These are phyloP conservation scores for Neodon shergylaensis DNA, from an alignment of 2,113 vertebrate species.

Conservation along the genomic window DNA sequence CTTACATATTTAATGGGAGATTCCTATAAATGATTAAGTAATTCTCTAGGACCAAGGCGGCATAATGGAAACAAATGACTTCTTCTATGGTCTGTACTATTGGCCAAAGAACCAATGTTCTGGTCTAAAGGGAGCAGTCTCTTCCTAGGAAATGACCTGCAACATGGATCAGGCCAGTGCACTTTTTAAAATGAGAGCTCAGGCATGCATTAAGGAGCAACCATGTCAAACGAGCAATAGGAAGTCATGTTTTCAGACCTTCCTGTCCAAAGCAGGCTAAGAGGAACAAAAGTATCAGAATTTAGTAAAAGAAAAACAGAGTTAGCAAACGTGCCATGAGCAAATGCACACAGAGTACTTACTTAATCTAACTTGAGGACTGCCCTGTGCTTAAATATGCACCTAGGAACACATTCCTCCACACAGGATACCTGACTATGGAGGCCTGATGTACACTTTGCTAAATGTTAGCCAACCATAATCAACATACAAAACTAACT, in stretches of 20 bases:
- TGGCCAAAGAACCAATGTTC: neutral
- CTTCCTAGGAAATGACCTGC: neutral
- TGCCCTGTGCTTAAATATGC: neutral
- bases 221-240: constrained; percentile 16
- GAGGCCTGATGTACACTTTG: neutral
- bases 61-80: neutral
- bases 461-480: neutral
- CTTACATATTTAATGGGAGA: neutral
- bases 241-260: neutral
- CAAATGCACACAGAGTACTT: neutral
- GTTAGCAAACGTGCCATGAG: neutral
- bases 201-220: neutral
- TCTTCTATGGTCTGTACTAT: neutral
- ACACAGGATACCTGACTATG: neutral
- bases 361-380: constrained; percentile 19
- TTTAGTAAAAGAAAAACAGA: neutral
- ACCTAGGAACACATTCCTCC: neutral
- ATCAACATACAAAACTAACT: constrained; percentile 15
- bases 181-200: constrained; percentile 25
- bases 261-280: constrained; percentile 38
- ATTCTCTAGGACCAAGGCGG: neutral
- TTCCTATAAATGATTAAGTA: constrained; percentile 22
- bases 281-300: constrained; percentile 5
- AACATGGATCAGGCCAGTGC: neutral
- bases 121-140: neutral